Evolutionary conservation across 2,888 invertebrate species (phyloP), one percentile per base, ranked within the genome.

Genomic region (Hirtodrosophila histrioides): DNA sequence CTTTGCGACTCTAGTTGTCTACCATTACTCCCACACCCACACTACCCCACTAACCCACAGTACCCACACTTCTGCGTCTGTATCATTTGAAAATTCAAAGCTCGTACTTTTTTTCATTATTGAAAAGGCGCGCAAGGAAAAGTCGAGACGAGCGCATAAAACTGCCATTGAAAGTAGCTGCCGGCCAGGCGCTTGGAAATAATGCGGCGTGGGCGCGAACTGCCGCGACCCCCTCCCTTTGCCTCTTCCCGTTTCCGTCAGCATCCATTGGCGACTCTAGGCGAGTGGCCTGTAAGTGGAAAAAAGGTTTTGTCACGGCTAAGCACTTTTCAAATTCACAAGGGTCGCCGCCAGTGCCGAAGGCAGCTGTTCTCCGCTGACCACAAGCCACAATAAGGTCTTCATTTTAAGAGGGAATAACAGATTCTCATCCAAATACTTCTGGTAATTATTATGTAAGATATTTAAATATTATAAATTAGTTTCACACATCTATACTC

Each of bases 221-320:
- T 57, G 61, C 44, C 62, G 45, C 51, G 35, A 37, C n/a, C 5
- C 24, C 43, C 11, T 12, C 41, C 8, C 27, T 31, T 46, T 35
- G 11, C 39, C 36, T 12, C 43, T 23, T 41, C 23, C 31, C 31
- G 31, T 31, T 31, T 31, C 31, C 31, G 31, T 29, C 23, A 9
- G 33, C 40, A 10, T 44, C 36, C 40, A 44, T 31, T 12, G 46
- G 39, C 53, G 50, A 44, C 37, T 65, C 65, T 41, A 50, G 54
- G 43, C 72, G 58, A 65, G 70, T 63, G 69, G 72, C 60, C 67
- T 74, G 73, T 66, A 75, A 86, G 79, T 78, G 79, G 79, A 77
- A 80, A 72, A 77, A 81, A 84, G 73, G 78, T 85, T 79, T 81
- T 86, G 75, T 86, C 81, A 81, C 79, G 84, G 86, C 81, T 84